Percentiles rank a stretch among this genome's conserved stretches.
Evolutionary conservation across 2,888 invertebrate genomes (phyloP).

Genomic region (Scaptomyza cyrtandrae): DNA sequence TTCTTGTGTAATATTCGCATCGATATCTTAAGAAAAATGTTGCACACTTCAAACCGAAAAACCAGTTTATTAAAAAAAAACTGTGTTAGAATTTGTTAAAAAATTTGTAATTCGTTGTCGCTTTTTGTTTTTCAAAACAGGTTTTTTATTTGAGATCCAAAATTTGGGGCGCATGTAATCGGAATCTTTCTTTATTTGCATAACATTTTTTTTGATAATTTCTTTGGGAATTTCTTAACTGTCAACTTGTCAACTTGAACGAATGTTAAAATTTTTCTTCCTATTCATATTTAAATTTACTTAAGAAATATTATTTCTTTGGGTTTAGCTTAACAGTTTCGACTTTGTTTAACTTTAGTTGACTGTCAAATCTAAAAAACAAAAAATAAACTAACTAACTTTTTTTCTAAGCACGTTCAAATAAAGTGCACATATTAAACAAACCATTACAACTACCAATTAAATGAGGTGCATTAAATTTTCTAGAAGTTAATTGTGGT

Average conservation of each 20-base stretch:
- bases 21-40: constrained; percentile 49
- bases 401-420: neutral
- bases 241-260: constrained; percentile 31
- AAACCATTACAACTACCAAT: constrained; percentile 16
- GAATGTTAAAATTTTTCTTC: neutral
- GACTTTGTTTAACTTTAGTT: constrained; percentile 13
- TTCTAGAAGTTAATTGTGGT: constrained; percentile 39
- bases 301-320: neutral
- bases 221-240: constrained; percentile 6
- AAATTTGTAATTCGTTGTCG: constrained; percentile 12
- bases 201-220: constrained; percentile 4
- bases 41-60: constrained; percentile 50
- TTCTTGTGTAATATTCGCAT: constrained; percentile 46
- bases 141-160: constrained; percentile 17
- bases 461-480: constrained; percentile 27
- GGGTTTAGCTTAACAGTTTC: neutral
- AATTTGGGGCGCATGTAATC: constrained; percentile 21
- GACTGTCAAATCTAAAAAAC: neutral
- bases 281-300: constrained; percentile 23
- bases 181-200: neutral
- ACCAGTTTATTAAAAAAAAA: constrained; percentile 48
- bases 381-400: too few species aligned
- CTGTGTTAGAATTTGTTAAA: constrained; percentile 40
- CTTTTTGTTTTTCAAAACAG: constrained; percentile 28
- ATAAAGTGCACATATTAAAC: constrained; percentile 22